Base-by-base conservation (phyloP, 2,888 invertebrate genomes). In the Leucophora obtusa region DNA sequence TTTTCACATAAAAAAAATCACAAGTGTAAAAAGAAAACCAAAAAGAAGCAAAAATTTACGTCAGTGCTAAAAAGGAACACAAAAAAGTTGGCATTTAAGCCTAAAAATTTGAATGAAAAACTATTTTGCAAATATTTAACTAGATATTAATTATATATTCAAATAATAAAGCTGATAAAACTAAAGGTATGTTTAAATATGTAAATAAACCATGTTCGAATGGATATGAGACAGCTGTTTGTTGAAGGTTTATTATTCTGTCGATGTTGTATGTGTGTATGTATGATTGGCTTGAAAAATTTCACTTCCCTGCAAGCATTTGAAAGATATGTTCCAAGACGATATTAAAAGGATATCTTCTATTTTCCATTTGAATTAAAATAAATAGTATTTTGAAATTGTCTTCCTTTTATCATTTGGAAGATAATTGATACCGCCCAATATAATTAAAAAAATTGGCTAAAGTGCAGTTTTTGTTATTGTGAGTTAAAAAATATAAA, bases 201-300 rank as follows among this genome's bases (percentile, higher is more conserved):
- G 66, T 35, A 47, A 60, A 28, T 28, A 28, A 7, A 28, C 4
- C 24, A 24, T 24, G 24, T 24, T 24, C 5, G n/a, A n/a, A n/a
- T n/a, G n/a, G n/a, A n/a, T n/a, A n/a, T n/a, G n/a, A 56, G 73
- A 65, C 74, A 79, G 79, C 79, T 79, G 79, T 73, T 78, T 78
- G 10, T 56, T 69, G 38, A 56, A 68, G 60, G 53, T 63, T 71
- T 47, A 18, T 51, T 14, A 15, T 58, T 62, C 53, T 21, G 18
- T 59, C 17, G 5, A n/a, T 62, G 28, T 24, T 28, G n/a, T 18
- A 14, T 50, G 2, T 15, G 53, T 38, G 14, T n/a, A 17, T 51
- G 53, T 14, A 1, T 53, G 15, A 9, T 21, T 28, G 63, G 54
- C 56, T 68, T 72, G 56, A n/a, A 68, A 66, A 72, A 50, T 28